These are phyloP conservation scores for Sandelia bainsii DNA, from an alignment of 2,797 vertebrate species.

Conservation along the genomic window DNA sequence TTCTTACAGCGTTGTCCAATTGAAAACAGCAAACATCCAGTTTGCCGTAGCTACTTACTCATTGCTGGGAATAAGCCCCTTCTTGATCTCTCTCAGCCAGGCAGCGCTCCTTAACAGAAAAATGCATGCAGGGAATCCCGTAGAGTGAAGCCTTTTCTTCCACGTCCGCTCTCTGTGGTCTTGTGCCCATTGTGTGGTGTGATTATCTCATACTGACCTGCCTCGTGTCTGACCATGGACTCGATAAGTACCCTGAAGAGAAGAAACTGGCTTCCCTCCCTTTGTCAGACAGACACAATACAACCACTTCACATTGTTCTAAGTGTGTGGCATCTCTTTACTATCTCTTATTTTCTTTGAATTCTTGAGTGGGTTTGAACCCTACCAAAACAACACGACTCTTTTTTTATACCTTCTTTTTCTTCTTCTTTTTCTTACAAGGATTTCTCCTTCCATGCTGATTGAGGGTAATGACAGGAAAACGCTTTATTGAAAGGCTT, in stretches of 20 bases:
- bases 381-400: conserved; percentile 40
- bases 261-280: conserved; percentile 60
- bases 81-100: conserved; percentile 57
- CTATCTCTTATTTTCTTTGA: conserved; percentile 53
- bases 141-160: conserved; percentile 58
- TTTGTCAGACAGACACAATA: conserved; percentile 60
- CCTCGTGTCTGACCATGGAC: conserved; percentile 69
- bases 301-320: conserved; percentile 67
- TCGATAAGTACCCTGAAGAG: conserved; percentile 69
- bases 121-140: conserved; percentile 64
- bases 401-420: conserved; percentile 11
- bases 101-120: conserved; percentile 45
- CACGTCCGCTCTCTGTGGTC: conserved; percentile 59
- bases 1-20: conserved; percentile 41
- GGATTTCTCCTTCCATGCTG: conserved; percentile 69
- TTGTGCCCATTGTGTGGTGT: conserved; percentile 70
- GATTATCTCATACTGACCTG: conserved; percentile 73
- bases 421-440: conserved; percentile 65
- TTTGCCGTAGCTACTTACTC: conserved; percentile 40
- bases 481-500: conserved; percentile 62
- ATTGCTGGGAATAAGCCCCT: conserved; percentile 40
- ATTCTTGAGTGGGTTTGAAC: conserved; percentile 39
- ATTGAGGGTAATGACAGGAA: conserved; percentile 72
- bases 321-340: conserved; percentile 46
- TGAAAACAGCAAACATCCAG: conserved; percentile 57